These are phyloP conservation scores for Rhagonycha fulva DNA, from an alignment of 2,888 invertebrate genomes.

Conservation along the genomic window DNA sequence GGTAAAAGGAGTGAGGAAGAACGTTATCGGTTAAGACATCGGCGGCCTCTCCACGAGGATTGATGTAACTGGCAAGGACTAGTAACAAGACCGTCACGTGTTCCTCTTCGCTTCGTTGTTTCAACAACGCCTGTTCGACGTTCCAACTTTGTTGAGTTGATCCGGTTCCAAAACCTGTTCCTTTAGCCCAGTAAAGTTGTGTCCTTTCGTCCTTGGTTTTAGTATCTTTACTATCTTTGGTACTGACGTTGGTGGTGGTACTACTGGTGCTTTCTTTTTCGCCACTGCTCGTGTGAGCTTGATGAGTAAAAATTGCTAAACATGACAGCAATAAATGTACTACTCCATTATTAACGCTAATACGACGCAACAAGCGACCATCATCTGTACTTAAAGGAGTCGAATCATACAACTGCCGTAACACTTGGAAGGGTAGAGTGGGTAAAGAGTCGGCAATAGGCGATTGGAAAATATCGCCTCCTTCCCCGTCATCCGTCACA, in stretches of 20 bases:
- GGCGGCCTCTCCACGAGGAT: constrained; percentile 65
- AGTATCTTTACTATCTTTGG: constrained; percentile 44
- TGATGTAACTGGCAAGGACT: constrained; percentile 88
- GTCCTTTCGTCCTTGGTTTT: constrained; percentile 56
- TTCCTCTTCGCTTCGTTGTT: constrained; percentile 91
- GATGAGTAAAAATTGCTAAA: constrained; percentile 87
- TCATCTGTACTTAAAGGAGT: constrained; percentile 77
- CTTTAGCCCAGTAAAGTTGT: constrained; percentile 94
- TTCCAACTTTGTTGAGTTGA: constrained; percentile 96
- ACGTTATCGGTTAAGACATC: constrained; percentile 53
- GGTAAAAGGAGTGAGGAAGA: constrained; percentile 74
- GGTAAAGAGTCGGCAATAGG: constrained; percentile 70
- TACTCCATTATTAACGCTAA: constrained; percentile 83
- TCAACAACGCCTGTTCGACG: constrained; percentile 88
- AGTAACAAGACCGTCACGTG: constrained; percentile 77
- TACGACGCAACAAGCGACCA: constrained; percentile 73
- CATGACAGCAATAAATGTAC: constrained; percentile 85
- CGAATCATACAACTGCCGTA: constrained; percentile 76
- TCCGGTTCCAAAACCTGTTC: constrained; percentile 93
- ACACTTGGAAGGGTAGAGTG: constrained; percentile 78
- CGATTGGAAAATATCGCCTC: constrained; percentile 75
- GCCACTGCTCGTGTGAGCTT: constrained; percentile 58
- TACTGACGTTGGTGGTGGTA: constrained; percentile 48
- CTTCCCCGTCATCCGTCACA: constrained; percentile 90
- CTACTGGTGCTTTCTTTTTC: constrained; percentile 44